A percentile compares a stretch with the other conserved stretches of the same genome.
These are phyloP conservation scores for Tyrannus savana DNA, from an alignment of 2,113 vertebrate species.

Conservation along the genomic window DNA sequence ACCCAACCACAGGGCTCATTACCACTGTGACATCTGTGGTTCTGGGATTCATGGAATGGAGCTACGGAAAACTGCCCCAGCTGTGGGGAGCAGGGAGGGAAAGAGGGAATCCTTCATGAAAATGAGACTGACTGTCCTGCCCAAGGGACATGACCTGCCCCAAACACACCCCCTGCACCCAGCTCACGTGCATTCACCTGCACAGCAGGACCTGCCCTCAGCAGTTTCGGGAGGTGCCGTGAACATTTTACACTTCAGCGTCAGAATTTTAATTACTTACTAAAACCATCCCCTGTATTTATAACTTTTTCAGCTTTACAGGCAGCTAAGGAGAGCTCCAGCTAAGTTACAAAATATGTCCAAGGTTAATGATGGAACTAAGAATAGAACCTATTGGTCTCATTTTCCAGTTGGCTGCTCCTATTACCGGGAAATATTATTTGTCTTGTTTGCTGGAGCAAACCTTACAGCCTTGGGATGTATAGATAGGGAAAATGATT, in stretches of 20 bases:
- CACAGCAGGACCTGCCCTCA: neutral
- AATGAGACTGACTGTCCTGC: neutral
- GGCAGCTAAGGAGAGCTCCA: neutral
- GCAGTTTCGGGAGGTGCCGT: neutral
- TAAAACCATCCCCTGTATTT: conserved; percentile 34
- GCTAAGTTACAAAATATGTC: conserved; percentile 7
- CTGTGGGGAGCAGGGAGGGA: fast-evolving
- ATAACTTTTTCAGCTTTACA: conserved; percentile 5
- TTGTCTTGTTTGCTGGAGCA: conserved; percentile 54
- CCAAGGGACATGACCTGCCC: neutral
- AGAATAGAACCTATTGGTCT: conserved; percentile 38
- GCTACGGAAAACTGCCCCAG: fast-evolving
- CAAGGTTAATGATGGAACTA: conserved; percentile 49
- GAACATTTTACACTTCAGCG: neutral
- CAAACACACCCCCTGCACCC: fast-evolving
- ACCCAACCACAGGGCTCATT: fast-evolving
- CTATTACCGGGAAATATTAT: conserved; percentile 19
- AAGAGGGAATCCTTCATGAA: neutral
- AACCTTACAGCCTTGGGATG: conserved; percentile 17
- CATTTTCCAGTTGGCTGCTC: conserved; percentile 59
- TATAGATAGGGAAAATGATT: conserved; percentile 59
- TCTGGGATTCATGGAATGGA: fast-evolving
- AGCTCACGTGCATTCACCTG: neutral
- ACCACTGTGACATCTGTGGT: fast-evolving
- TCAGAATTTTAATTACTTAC: conserved; percentile 27